Evolutionary conservation across 2,888 invertebrate species (phyloP), one percentile per base, ranked within the genome.

Genomic region (Helleia helle): DNA sequence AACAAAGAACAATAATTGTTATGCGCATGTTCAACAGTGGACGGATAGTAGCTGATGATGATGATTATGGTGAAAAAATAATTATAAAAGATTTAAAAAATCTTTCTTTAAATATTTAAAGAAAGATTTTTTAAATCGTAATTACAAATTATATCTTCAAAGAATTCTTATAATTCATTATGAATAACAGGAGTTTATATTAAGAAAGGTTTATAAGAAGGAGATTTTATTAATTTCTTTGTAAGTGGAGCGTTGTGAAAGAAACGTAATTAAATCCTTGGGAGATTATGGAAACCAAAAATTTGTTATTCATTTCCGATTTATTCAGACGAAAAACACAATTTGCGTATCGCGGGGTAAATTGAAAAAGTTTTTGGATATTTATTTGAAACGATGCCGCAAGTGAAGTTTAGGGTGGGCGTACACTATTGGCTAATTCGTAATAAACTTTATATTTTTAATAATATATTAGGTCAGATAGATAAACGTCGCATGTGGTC

Each of bases 341-440:
- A 81, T 80, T 80, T 80, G 69, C 64, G 71, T 71, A 71, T 75
- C 67, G 70, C 55, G 62, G 68, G 71, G 67, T 77, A 79, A 80
- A 81, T 80, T 81, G 80, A 81, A 81, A 81, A 81, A 81, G 76
- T 81, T 81, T 79, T 63, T 67, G 66, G 73, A 79, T 79, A 79
- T 80, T 80, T 80, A 81, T 80, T 77, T 74, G 68, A 63, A 72
- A 53, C 71, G 58, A 59, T 59, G 67, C 66, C 62, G 61, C 57
- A 56, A 66, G 63, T 26, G 24, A 27, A 27, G 28, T 41, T 24
- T 18, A 36, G 14, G 22, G 18, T 12, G 7, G 7, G 9, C 17
- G 26, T 15, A 38, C 37, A 38, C 25, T 37, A 15, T n/a, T n/a
- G n/a, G n/a, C n/a, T n/a, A n/a, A n/a, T n/a, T n/a, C n/a, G n/a